Base-by-base conservation (phyloP, 2,888 invertebrate genomes). In the Ennomos fuscantarius region DNA sequence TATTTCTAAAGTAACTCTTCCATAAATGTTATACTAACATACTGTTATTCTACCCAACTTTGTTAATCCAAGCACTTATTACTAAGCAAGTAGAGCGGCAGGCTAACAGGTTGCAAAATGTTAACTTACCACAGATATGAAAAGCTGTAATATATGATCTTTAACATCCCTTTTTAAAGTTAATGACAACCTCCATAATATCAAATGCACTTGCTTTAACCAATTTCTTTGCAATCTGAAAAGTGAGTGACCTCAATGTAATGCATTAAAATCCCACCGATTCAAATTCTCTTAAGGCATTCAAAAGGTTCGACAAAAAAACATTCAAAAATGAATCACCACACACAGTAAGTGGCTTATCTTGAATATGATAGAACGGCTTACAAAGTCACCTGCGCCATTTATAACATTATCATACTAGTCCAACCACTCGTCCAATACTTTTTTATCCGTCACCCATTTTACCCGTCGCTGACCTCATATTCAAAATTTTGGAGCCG, bases 141-240 rank as follows among this genome's bases (percentile, higher is more conserved):
- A 69, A 55, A 94, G 82, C 65, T 95, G 91, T 46, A 94, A 80
- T 2, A 93, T 62, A 68, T 94, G 89, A 5, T 93, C 84, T 47
- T 92, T 87, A 0, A 94, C 87, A 72, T 95, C 94, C 67, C 95
- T 88, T 65, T 93, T 93, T 36, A 94, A 86, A 46, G 94, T 94
- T 15, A 95, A 74, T 31, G 93, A 93, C 6, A 93, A 90, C 59
- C 97, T 86, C 95, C 95, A 95, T 5, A 94, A 69, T n/a, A 97
- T 83, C 82, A 95, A 93, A 33, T 92, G 79, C 1, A 96, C 88
- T 86, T 96, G 96, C 35, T 89, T 93, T 8, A 93, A 83, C 90
- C 93, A 93, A 47, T 81, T 87, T 77, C 84, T 83, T 78, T 78
- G 79, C 40, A 60, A 69, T 13, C 90, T 90, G 68, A 41, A 75